These are phyloP conservation scores for Nephila pilipes DNA, from an alignment of 1,140 invertebrate species.

Conservation along the genomic window DNA sequence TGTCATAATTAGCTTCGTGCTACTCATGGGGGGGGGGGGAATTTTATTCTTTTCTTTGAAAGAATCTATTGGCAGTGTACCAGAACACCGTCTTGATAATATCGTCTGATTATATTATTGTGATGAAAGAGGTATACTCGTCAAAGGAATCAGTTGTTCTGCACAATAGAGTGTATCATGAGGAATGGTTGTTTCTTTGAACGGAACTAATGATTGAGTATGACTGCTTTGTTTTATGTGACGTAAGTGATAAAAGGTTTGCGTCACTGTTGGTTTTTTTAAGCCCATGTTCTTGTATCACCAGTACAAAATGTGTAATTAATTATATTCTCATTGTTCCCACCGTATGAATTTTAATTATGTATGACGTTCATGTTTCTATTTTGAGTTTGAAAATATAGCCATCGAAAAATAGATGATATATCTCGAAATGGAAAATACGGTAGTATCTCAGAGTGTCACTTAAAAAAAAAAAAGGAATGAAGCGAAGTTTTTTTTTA, in stretches of 20 bases:
- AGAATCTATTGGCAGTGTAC: not conserved
- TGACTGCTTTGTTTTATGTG: not conserved
- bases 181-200: conserved; percentile 12
- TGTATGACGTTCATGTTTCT: not conserved
- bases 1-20: not conserved
- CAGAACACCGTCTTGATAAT: not conserved
- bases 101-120: not conserved
- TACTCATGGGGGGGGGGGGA: not conserved
- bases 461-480: too few relatives aligned
- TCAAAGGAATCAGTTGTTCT: conserved; percentile 34
- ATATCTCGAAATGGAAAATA: too few relatives aligned
- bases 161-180: conserved; percentile 41
- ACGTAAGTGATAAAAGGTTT: not conserved
- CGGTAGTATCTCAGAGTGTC: too few relatives aligned
- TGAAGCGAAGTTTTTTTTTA: too few relatives aligned
- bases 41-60: not conserved
- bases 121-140: not conserved
- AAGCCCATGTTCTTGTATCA: not conserved
- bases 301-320: not conserved
- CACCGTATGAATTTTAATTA: not conserved
- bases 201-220: conserved; percentile 1
- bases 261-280: not conserved
- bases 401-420: too few relatives aligned
- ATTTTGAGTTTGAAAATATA: too few relatives aligned
- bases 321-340: not conserved